A percentile compares a stretch with the other conserved stretches of the same genome.
phyloP scores from a whole-genome alignment of 2,888 invertebrate species.

The Isoperla grammatica region DNA sequence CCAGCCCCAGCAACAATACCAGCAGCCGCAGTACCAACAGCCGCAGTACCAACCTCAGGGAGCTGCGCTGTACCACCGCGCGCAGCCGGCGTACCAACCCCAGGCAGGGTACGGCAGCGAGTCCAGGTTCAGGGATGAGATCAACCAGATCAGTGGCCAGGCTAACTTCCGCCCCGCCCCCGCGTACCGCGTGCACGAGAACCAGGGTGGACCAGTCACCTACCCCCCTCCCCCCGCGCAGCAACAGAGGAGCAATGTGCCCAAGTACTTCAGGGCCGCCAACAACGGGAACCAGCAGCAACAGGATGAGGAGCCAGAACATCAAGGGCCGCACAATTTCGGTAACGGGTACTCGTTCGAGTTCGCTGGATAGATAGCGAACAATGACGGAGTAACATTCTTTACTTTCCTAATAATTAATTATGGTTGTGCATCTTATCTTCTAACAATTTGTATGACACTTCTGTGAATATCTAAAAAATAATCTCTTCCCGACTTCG shows the following conservation, averaged over 20 bases:
- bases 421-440: too few relatives aligned
- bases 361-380: constrained; percentile 52
- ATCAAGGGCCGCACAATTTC: constrained; percentile 52
- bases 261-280: constrained; percentile 32
- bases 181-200: constrained; percentile 37
- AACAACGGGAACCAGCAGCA: constrained; percentile 40
- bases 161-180: constrained; percentile 37
- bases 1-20: constrained; percentile 30
- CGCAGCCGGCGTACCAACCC: constrained; percentile 48
- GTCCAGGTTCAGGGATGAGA: constrained; percentile 44
- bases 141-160: constrained; percentile 40
- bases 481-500: too few relatives aligned
- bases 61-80: constrained; percentile 35
- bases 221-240: constrained; percentile 39
- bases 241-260: constrained; percentile 37
- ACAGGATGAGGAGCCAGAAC: constrained; percentile 39
- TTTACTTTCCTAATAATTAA: too few relatives aligned
- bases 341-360: constrained; percentile 59
- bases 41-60: constrained; percentile 16
- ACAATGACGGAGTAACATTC: too few relatives aligned
- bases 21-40: constrained; percentile 4
- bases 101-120: constrained; percentile 46
- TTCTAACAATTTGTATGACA: too few relatives aligned
- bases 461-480: too few relatives aligned
- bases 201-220: constrained; percentile 31